phyloP scores from a whole-genome alignment of 2,113 vertebrate genomes.

The Halcyon malimbica region DNA sequence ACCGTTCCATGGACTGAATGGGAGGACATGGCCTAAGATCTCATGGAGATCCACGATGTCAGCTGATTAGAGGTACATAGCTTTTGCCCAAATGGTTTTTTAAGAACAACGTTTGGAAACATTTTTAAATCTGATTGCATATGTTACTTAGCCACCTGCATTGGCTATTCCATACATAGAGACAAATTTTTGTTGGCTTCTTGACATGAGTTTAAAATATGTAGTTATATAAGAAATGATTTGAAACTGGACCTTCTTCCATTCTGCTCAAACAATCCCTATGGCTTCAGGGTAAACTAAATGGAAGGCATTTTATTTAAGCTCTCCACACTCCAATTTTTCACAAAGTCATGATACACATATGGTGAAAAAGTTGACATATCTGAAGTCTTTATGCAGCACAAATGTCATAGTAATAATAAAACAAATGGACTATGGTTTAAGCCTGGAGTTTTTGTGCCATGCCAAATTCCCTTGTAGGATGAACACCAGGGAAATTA shows the following conservation, averaged over 20 bases:
- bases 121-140: background rate
- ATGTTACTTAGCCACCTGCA: constrained; percentile 22
- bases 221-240: background rate
- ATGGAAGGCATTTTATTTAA: constrained; percentile 39
- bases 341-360: background rate
- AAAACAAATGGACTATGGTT: background rate
- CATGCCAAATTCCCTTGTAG: background rate
- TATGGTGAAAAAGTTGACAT: background rate
- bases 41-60: background rate
- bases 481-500: constrained; percentile 8
- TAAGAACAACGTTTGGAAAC: background rate
- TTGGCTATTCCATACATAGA: background rate
- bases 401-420: background rate
- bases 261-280: background rate
- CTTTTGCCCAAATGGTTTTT: background rate
- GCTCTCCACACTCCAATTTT: background rate
- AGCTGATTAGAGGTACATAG: background rate
- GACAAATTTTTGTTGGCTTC: constrained; percentile 4
- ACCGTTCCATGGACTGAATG: background rate
- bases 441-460: background rate
- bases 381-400: background rate
- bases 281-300: constrained; percentile 20
- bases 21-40: background rate
- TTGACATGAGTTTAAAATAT: background rate
- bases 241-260: constrained; percentile 8